phyloP scores from a whole-genome alignment of 2,888 invertebrate genomes.

The Tryphoninae sp. region DNA sequence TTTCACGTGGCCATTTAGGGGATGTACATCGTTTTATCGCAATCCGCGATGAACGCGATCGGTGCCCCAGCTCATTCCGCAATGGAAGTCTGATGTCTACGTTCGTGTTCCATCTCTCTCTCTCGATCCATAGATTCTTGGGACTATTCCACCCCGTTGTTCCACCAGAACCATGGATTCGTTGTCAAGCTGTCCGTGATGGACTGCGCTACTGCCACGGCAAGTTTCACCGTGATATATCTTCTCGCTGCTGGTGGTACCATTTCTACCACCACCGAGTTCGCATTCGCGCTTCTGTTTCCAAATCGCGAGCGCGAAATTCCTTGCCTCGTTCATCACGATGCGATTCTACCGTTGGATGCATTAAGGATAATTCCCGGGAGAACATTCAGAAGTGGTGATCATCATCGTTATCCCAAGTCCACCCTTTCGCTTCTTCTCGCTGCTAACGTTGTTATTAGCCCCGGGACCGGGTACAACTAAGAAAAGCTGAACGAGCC shows the following conservation, averaged over 20 bases:
- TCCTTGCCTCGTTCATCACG: constrained; percentile 67
- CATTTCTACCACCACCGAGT: constrained; percentile 15
- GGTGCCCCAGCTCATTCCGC: not conserved
- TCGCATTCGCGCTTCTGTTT: constrained; percentile 48
- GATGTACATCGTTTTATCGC: constrained; percentile 1
- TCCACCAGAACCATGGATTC: constrained; percentile 42
- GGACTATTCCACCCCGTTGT: constrained; percentile 33
- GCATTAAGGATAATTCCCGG: constrained; percentile 66
- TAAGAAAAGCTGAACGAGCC: constrained; percentile 51
- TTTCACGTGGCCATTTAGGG: not conserved
- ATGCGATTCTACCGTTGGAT: constrained; percentile 66
- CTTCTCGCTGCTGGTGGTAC: constrained; percentile 32
- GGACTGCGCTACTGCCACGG: constrained; percentile 54
- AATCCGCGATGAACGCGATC: not conserved
- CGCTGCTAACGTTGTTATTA: constrained; percentile 47
- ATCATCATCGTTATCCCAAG: constrained; percentile 55
- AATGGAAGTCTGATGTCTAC: not conserved
- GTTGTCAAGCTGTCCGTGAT: constrained; percentile 60
- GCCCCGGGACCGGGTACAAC: constrained; percentile 12
- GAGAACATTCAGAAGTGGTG: constrained; percentile 59
- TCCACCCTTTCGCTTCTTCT: constrained; percentile 17
- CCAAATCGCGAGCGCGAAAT: constrained; percentile 66
- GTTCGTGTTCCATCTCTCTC: constrained; percentile 19
- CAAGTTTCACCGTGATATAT: constrained; percentile 63
- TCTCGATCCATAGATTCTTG: constrained; percentile 35